Conservation (phyloP, 2,113 vertebrate genomes). For the Collichthys lucidus region DNA sequence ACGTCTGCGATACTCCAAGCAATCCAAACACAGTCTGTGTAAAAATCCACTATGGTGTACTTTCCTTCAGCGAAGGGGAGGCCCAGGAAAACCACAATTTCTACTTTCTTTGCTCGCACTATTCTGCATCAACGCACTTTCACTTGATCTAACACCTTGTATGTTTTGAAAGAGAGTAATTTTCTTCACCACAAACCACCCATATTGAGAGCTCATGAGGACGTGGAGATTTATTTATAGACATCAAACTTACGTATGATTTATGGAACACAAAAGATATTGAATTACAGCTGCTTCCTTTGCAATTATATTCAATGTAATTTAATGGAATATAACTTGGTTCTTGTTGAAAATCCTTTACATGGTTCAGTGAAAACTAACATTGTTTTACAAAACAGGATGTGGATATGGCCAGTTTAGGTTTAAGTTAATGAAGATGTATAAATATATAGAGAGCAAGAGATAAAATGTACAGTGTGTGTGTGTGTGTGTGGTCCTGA, state of each 20-base stretch:
- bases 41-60: slow-evolving; percentile 69
- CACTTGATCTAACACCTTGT: slow-evolving; percentile 69
- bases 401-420: slow-evolving; percentile 48
- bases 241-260: slow-evolving; percentile 33
- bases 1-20: slow-evolving; percentile 43
- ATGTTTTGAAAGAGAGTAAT: slow-evolving; percentile 69
- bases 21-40: slow-evolving; percentile 39
- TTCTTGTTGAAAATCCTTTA: slow-evolving; percentile 23
- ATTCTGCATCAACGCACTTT: slow-evolving; percentile 63
- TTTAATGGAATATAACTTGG: slow-evolving; percentile 16
- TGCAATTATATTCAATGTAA: slow-evolving; percentile 12
- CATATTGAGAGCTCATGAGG: slow-evolving; percentile 55
- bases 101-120: slow-evolving; percentile 57
- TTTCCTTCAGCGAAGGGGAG: slow-evolving; percentile 53
- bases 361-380: slow-evolving; percentile 50
- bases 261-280: slow-evolving; percentile 37
- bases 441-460: slow-evolving; percentile 44
- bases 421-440: slow-evolving; percentile 55
- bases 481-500: slow-evolving; percentile 60
- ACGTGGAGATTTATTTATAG: slow-evolving; percentile 63
- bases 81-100: slow-evolving; percentile 75
- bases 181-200: slow-evolving; percentile 73
- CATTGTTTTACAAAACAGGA: slow-evolving; percentile 57
- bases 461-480: background rate
- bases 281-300: slow-evolving; percentile 26